A percentile compares a stretch with the other conserved stretches of the same genome.
Evolutionary conservation across 2,797 vertebrate genomes (phyloP).

Genomic region (Sebastes variabilis): DNA sequence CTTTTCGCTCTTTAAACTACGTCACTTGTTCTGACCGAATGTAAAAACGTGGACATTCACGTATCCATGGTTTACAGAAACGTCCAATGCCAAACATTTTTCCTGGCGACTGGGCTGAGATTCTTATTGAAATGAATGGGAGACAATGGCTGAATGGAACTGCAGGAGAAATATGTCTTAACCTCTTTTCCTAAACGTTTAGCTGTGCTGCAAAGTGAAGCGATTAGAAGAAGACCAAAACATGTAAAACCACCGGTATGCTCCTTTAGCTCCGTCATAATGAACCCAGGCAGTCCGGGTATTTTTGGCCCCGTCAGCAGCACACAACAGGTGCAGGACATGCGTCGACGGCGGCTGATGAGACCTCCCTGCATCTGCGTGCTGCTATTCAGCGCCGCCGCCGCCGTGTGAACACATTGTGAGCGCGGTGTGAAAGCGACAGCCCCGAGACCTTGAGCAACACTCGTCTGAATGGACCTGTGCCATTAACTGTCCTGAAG

Average conservation of each 20-base stretch:
- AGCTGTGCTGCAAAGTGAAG: background rate
- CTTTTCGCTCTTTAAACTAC: too few species aligned
- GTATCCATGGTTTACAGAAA: too few species aligned
- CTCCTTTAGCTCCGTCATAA: conserved; percentile 11
- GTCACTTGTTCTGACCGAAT: too few species aligned
- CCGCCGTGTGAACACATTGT: conserved; percentile 70
- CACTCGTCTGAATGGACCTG: conserved; percentile 71
- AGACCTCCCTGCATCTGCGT: conserved; percentile 66
- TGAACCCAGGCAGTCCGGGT: conserved; percentile 24
- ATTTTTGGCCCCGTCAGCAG: conserved; percentile 43
- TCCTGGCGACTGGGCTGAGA: too few species aligned
- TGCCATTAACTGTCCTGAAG: conserved; percentile 65
- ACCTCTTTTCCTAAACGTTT: background rate
- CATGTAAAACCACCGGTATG: background rate
- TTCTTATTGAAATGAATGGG: background rate
- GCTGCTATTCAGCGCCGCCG: conserved; percentile 52
- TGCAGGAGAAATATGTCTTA: background rate
- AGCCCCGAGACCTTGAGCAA: conserved; percentile 73
- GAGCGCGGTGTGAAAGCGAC: conserved; percentile 68
- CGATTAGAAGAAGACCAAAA: background rate
- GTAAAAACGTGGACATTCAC: too few species aligned
- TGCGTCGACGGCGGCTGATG: conserved; percentile 20
- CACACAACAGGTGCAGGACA: conserved; percentile 65
- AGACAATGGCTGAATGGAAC: background rate
- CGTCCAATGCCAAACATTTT: too few species aligned